Evolutionary conservation across 2,888 invertebrate species (phyloP).

Genomic region (Mesorhabditis spiculigera): DNA sequence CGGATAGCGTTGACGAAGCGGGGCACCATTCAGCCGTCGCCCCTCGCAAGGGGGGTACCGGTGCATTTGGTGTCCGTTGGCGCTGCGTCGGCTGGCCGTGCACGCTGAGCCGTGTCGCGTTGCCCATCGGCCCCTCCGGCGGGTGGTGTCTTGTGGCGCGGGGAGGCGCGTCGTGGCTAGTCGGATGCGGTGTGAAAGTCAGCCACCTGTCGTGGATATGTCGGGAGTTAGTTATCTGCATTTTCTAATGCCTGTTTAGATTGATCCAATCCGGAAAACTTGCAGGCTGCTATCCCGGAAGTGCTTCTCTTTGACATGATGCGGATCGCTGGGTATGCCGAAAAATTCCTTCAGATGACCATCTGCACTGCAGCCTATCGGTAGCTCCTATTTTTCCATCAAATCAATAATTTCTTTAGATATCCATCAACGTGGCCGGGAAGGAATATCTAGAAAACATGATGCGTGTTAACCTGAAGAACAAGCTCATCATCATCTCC

Average conservation of each 20-base stretch:
- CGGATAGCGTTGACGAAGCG: no score
- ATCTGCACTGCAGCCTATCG: neutral
- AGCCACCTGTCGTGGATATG: neutral
- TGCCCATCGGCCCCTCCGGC: no score
- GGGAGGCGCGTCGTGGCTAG: no score
- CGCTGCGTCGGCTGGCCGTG: no score
- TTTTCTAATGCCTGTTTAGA: neutral
- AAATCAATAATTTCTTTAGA: neutral
- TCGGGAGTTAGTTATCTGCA: neutral
- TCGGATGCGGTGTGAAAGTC: no score
- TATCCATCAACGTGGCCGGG: neutral
- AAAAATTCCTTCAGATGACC: conserved; percentile 1
- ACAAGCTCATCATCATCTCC: conserved; percentile 1
- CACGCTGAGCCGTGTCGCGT: no score
- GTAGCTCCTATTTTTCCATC: neutral
- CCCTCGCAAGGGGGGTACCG: no score
- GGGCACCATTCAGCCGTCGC: no score
- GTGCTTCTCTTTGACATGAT: neutral
- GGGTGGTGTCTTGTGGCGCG: no score
- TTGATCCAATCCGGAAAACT: neutral
- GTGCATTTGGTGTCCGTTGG: no score
- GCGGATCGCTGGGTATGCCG: neutral
- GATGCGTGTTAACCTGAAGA: neutral
- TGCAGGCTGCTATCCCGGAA: neutral
- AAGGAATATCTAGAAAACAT: neutral